phyloP scores from a whole-genome alignment of 2,113 vertebrate genomes.

The Clarias macrocephalus region DNA sequence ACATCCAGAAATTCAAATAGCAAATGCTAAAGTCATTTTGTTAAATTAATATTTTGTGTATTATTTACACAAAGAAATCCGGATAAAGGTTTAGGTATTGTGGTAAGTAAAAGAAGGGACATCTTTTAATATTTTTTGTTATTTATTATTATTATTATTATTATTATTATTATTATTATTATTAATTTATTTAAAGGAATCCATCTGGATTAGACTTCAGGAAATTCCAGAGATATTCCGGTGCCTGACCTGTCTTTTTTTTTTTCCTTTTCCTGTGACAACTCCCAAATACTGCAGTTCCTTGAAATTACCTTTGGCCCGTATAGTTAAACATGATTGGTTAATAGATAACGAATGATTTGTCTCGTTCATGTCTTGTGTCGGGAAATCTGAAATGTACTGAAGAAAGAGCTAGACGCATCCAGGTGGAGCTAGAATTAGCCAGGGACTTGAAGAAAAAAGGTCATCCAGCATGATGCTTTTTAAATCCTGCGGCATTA shows the following conservation, averaged over 20 bases:
- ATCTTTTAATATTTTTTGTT: too few species aligned
- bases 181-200: background rate
- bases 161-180: too few species aligned
- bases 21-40: background rate
- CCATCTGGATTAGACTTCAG: background rate
- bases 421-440: too few species aligned
- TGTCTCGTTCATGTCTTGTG: too few species aligned
- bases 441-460: background rate
- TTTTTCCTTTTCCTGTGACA: too few species aligned
- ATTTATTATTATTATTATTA: too few species aligned
- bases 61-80: background rate
- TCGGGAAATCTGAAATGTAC: background rate
- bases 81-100: background rate
- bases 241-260: too few species aligned
- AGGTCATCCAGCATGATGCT: background rate
- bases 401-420: too few species aligned
- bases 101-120: background rate
- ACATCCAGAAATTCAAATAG: background rate
- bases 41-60: background rate
- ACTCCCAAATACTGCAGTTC: too few species aligned
- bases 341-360: too few species aligned
- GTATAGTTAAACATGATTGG: too few species aligned
- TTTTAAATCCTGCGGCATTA: background rate
- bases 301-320: too few species aligned
- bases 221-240: background rate